Conservation (phyloP, 2,113 vertebrate species). For the Zosterops hypoxanthus region DNA sequence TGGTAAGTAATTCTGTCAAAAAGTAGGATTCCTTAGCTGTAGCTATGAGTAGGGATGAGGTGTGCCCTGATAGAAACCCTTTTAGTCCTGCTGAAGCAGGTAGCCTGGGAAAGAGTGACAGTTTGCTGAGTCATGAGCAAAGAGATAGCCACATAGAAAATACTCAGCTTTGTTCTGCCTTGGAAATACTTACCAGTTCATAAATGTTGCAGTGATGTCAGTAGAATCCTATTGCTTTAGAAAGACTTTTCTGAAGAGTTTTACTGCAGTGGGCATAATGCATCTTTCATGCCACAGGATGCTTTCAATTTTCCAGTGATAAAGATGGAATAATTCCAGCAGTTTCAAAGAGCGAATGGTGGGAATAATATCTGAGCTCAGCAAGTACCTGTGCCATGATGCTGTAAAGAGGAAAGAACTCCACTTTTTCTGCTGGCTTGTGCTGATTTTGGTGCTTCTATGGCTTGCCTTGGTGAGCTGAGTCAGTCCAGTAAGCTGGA, state of each 20-base stretch:
- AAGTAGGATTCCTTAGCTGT: background rate
- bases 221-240: background rate
- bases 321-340: background rate
- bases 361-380: slow-evolving; percentile 7
- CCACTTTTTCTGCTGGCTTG: background rate
- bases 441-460: background rate
- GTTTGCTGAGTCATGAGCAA: background rate
- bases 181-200: background rate
- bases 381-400: background rate
- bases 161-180: background rate
- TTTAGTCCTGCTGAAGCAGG: background rate
- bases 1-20: background rate
- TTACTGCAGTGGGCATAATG: background rate
- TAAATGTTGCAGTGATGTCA: background rate
- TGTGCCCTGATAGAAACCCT: background rate
- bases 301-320: background rate
- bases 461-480: background rate
- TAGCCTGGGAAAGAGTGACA: background rate
- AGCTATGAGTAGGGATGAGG: background rate
- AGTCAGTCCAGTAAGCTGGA: background rate
- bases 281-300: background rate
- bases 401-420: background rate
- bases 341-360: background rate
- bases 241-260: background rate
- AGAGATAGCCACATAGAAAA: background rate